These are phyloP conservation scores for Agrilus biguttatus DNA, from an alignment of 2,888 invertebrate species.

Conservation along the genomic window DNA sequence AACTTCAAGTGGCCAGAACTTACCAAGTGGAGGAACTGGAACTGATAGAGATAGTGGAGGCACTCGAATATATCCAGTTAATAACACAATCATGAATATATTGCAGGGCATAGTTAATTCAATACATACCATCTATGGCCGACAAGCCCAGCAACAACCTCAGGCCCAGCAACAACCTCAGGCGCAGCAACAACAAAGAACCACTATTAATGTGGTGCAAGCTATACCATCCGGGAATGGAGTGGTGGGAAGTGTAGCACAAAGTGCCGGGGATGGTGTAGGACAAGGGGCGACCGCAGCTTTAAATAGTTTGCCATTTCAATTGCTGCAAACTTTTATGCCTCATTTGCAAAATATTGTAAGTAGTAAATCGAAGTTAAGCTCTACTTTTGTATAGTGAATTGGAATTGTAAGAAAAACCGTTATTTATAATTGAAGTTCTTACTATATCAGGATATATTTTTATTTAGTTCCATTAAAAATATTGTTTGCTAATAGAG, in stretches of 20 bases:
- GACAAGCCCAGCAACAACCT: slow-evolving; percentile 1
- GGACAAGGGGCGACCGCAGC: slow-evolving; percentile 1
- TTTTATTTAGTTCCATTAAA: too few relatives aligned
- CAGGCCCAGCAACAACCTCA: background rate
- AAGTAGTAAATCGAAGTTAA: slow-evolving; percentile 3
- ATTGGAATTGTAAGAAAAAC: too few relatives aligned
- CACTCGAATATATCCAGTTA: slow-evolving; percentile 4
- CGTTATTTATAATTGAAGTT: too few relatives aligned
- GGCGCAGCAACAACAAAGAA: background rate
- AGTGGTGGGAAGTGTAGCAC: too few relatives aligned
- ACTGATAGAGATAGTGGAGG: slow-evolving; percentile 3
- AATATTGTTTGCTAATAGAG: too few relatives aligned
- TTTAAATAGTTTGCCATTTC: slow-evolving; percentile 5
- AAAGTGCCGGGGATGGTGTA: background rate
- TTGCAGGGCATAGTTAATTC: slow-evolving; percentile 18
- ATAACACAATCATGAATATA: slow-evolving; percentile 15
- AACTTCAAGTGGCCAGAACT: slow-evolving; percentile 2
- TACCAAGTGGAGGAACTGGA: slow-evolving; percentile 2
- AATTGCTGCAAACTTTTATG: slow-evolving; percentile 7
- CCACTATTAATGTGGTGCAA: too few relatives aligned
- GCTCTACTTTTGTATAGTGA: too few relatives aligned
- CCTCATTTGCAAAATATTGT: slow-evolving; percentile 16
- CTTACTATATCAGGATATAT: too few relatives aligned
- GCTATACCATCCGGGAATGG: too few relatives aligned
- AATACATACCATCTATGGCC: slow-evolving; percentile 13